Conservation (phyloP, 2,797 vertebrate species). For the Cuculus canorus region DNA sequence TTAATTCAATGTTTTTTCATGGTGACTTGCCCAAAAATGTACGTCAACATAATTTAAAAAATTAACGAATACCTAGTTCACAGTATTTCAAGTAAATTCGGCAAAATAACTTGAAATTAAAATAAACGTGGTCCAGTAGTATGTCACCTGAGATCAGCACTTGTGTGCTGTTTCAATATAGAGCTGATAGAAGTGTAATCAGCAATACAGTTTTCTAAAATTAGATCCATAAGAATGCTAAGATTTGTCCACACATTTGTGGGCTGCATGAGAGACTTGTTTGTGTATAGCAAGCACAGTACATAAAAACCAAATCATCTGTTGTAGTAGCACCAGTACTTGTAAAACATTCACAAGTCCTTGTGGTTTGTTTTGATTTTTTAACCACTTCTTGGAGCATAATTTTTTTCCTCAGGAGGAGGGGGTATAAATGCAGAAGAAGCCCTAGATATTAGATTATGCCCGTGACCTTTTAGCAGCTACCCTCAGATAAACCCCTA, state of each 20-base stretch:
- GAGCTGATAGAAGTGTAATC: background rate
- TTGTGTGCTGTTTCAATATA: background rate
- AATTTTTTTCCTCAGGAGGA: background rate
- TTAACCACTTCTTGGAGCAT: background rate
- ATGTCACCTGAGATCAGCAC: background rate
- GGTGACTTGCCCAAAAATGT: background rate
- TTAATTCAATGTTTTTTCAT: background rate
- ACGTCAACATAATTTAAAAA: background rate
- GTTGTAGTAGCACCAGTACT: background rate
- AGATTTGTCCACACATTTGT: background rate
- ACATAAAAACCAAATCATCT: slow-evolving; percentile 18
- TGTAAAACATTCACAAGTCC: slow-evolving; percentile 4
- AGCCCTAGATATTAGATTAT: background rate
- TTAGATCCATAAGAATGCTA: background rate
- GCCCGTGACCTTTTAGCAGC: slow-evolving; percentile 63
- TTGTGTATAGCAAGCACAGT: slow-evolving; percentile 19
- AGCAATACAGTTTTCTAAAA: background rate
- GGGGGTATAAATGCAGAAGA: background rate
- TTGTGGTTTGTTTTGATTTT: slow-evolving; percentile 36
- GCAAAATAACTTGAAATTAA: slow-evolving; percentile 52
- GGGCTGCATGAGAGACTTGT: background rate
- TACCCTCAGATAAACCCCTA: slow-evolving; percentile 53
- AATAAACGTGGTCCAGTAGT: background rate
- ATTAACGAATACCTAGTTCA: background rate
- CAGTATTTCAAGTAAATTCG: slow-evolving; percentile 9